Base-by-base conservation (phyloP, 2,113 vertebrate species). In the Patagioenas fasciata region DNA sequence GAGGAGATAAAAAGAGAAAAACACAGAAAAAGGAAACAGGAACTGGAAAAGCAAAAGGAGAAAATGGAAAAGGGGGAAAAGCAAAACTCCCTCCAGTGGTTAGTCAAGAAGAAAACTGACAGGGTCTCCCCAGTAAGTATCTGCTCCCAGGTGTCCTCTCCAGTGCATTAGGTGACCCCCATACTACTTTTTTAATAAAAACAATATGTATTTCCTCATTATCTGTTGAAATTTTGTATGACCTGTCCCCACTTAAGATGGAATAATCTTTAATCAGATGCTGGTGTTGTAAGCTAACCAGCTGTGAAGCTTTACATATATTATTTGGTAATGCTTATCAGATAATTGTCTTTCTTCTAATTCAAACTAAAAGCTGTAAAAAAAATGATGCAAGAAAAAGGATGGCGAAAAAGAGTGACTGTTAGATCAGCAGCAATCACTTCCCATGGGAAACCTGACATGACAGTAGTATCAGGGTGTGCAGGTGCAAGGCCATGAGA, bases 321-420 rank as follows among this genome's bases (percentile, higher is more conserved):
- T 75, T 58, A 40, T 7, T 53, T 4, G 6, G 11, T 48, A 79
- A 67, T 0, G 0, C 23, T 61, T 65, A n/a, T 17, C 9, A 84
- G 51, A 69, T 19, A 72, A 4, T 48, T 61, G 18, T 28, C 47
- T 50, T 85, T 54, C 18, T 86, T 57, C 62, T 72, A 80, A 50
- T 7, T 10, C n/a, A 78, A 85, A 71, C 15, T 21, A 50, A 78
- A 94, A 81, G 21, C 61, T 66, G n/a, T 9, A 54, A 82, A 90
- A 50, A 23, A 69, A 77, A 10, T 0, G 1, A 13, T 11, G 8
- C 18, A 74, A 82, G 56, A 36, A 89, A 89, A 80, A 93, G 21
- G 32, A 54, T 48, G 23, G 19, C 47, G 77, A 40, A 75, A 78
- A 48, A 13, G 9, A 15, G 19, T 3, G 11, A 56, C 29, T 80